Percentiles rank a stretch among this genome's conserved stretches.
These are phyloP conservation scores for Oophaga pumilio DNA, from an alignment of 2,113 vertebrate species.

Conservation along the genomic window DNA sequence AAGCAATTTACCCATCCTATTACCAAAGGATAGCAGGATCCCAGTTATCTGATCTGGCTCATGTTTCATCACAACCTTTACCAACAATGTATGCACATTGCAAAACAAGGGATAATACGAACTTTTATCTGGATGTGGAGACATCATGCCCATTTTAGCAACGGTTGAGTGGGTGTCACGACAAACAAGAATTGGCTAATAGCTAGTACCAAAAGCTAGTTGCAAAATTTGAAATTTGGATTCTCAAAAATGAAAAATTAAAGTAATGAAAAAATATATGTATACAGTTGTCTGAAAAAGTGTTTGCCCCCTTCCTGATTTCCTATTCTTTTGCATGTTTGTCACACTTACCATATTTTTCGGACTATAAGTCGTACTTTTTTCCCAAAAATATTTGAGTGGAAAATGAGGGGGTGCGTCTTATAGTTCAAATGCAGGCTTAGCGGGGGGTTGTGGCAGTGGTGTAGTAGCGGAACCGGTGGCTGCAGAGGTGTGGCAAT, in stretches of 20 bases:
- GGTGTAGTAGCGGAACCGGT: too few species aligned
- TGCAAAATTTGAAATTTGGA: not conserved
- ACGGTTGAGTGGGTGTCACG: not conserved
- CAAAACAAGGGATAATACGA: not conserved
- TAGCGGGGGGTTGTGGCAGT: too few species aligned
- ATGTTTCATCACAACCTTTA: not conserved
- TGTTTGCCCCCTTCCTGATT: too few species aligned
- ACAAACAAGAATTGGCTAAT: not conserved
- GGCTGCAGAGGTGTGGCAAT: too few species aligned
- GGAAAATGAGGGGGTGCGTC: too few species aligned
- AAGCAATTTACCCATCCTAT: not conserved
- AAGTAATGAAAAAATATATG: too few species aligned
- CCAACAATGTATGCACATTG: not conserved
- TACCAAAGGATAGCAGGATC: not conserved
- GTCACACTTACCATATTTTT: too few species aligned
- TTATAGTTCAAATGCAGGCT: too few species aligned
- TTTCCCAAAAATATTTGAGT: too few species aligned
- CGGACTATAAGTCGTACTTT: too few species aligned
- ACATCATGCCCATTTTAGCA: not conserved
- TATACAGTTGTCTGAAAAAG: too few species aligned
- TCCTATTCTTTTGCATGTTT: too few species aligned
- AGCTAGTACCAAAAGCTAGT: not conserved
- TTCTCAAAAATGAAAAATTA: not conserved
- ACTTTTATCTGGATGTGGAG: constrained; percentile 1
- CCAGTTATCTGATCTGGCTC: not conserved